A percentile compares a stretch with the other conserved stretches of the same genome.
Evolutionary conservation across 2,113 vertebrate genomes (phyloP).

Genomic region (Varanus komodoensis): DNA sequence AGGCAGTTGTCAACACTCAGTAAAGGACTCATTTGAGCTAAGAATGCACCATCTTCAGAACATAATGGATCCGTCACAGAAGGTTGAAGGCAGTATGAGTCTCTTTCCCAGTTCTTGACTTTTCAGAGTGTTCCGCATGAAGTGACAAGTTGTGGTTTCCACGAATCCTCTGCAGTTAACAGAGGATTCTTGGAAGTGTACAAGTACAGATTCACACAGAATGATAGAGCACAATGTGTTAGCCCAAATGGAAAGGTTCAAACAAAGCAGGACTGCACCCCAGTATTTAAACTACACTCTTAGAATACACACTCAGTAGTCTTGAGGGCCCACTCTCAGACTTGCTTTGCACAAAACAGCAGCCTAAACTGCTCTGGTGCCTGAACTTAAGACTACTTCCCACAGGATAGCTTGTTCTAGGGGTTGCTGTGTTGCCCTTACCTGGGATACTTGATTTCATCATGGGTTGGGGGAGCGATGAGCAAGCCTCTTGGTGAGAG

Average conservation of each 20-base stretch:
- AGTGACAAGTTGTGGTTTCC: neutral
- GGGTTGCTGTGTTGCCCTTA: too few relatives aligned
- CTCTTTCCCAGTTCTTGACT: neutral
- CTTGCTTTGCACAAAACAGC: too few relatives aligned
- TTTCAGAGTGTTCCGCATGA: neutral
- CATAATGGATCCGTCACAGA: neutral
- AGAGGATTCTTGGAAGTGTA: neutral
- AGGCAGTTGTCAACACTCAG: neutral
- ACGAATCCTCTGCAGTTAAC: neutral
- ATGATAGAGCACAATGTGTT: neutral
- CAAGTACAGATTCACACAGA: too few relatives aligned
- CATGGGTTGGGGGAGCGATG: too few relatives aligned
- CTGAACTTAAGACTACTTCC: too few relatives aligned
- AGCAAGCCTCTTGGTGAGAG: too few relatives aligned
- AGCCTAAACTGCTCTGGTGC: too few relatives aligned
- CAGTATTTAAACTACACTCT: too few relatives aligned
- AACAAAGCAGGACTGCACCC: neutral
- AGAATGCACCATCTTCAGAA: neutral
- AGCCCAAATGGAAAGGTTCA: neutral
- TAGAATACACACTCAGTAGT: neutral
- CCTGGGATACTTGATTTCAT: too few relatives aligned
- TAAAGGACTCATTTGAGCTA: neutral
- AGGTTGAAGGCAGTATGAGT: neutral
- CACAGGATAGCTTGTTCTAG: too few relatives aligned
- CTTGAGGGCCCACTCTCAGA: neutral